Evolutionary conservation across 2,113 vertebrate species (phyloP).

Genomic region (Nothocercus julius): DNA sequence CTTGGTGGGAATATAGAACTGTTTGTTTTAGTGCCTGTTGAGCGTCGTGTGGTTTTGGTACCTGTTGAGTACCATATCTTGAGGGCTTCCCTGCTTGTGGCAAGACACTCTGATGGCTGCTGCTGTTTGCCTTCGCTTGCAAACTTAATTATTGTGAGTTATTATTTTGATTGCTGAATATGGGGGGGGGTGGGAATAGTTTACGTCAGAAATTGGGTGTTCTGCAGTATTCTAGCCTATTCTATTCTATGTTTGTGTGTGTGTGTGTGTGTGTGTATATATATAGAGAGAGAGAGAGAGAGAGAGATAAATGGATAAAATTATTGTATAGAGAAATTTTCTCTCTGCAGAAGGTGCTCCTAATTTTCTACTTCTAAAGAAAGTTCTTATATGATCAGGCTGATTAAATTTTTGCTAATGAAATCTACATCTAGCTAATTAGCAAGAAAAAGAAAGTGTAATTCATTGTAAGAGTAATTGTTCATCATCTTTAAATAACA

Average conservation of each 20-base stretch:
- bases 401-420: not conserved
- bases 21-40: not conserved
- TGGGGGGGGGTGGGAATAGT: not conserved
- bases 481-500: not conserved
- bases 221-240: not conserved
- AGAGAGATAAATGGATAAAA: not conserved
- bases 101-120: not conserved
- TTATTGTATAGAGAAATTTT: not conserved
- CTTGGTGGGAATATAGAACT: not conserved
- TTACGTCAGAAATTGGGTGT: not conserved
- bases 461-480: not conserved
- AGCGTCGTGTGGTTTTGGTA: not conserved
- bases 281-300: too few species aligned
- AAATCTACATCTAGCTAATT: conserved; percentile 11
- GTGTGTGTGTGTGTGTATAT: not conserved
- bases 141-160: conserved; percentile 15
- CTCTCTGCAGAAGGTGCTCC: not conserved
- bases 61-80: not conserved
- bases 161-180: not conserved
- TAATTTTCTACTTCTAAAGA: not conserved
- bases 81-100: not conserved
- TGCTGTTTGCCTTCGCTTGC: not conserved
- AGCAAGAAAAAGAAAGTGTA: not conserved
- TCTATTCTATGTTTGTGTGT: not conserved
- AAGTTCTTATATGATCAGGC: not conserved